Conservation (phyloP, 2,113 vertebrate species). For the Pipra filicauda region DNA sequence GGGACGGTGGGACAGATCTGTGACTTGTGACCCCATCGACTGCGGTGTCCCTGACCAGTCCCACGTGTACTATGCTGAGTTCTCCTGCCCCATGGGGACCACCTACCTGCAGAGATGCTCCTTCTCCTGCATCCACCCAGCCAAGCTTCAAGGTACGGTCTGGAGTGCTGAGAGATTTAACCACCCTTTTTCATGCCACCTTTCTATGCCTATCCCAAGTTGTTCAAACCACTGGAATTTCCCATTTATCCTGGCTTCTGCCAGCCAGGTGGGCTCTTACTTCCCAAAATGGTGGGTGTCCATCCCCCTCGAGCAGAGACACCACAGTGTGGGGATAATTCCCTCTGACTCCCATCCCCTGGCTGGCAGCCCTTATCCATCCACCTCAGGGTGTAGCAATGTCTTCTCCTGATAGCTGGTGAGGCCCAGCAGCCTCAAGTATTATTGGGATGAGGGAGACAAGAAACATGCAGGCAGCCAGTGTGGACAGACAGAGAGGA, state of each 20-base stretch:
- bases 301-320: not conserved
- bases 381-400: not conserved
- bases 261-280: not conserved
- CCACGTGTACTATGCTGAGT: slow-evolving; percentile 85
- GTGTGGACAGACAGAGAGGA: not conserved
- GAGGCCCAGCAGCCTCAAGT: not conserved
- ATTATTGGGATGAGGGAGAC: not conserved
- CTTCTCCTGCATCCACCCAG: slow-evolving; percentile 89
- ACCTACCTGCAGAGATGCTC: slow-evolving; percentile 84
- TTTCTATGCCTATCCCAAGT: not conserved
- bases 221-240: not conserved
- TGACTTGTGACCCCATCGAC: slow-evolving; percentile 84
- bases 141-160: slow-evolving; percentile 89
- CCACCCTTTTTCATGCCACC: not conserved
- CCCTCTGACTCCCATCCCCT: not conserved
- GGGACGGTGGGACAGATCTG: slow-evolving; percentile 84
- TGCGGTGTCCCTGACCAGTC: slow-evolving; percentile 84
- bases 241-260: not conserved
- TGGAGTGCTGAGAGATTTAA: not conserved
- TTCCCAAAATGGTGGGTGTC: not conserved
- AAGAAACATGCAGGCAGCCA: not conserved
- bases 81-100: slow-evolving; percentile 87
- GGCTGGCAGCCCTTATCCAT: not conserved
- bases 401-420: not conserved
- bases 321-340: not conserved